These are phyloP conservation scores for Scaptomyza tumidula DNA, from an alignment of 2,888 invertebrate species.

Conservation along the genomic window DNA sequence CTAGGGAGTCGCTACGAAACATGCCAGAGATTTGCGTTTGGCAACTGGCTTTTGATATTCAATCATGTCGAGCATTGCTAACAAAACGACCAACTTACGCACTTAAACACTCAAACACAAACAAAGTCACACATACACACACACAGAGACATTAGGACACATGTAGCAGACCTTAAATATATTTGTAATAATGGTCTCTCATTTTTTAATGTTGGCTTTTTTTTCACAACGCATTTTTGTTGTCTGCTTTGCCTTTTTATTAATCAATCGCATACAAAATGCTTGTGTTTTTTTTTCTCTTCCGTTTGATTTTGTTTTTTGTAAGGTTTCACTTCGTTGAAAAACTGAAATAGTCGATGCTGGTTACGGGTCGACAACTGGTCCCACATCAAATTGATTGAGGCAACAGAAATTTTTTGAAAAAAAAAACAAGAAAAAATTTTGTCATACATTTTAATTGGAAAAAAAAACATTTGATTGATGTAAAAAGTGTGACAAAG, in stretches of 20 bases:
- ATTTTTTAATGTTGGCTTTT: conserved; percentile 67
- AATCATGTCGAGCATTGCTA: conserved; percentile 65
- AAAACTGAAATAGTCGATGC: conserved; percentile 34
- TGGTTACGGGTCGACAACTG: conserved; percentile 22
- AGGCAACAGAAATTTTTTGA: conserved; percentile 17
- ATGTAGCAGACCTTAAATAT: conserved; percentile 66
- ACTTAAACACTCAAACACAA: conserved; percentile 11
- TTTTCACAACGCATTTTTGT: conserved; percentile 32
- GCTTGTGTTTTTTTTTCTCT: conserved; percentile 18
- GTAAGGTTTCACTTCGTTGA: conserved; percentile 42
- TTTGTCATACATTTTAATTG: conserved; percentile 27
- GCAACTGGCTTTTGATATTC: conserved; percentile 76
- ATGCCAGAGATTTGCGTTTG: conserved; percentile 75
- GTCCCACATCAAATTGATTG: conserved; percentile 56
- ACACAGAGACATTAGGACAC: conserved; percentile 31
- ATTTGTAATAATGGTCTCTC: conserved; percentile 66
- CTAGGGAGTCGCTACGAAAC: conserved; percentile 48
- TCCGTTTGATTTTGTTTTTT: conserved; percentile 12
- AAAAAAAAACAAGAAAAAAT: conserved; percentile 23
- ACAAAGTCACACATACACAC: conserved; percentile 14
- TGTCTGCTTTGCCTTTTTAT: conserved; percentile 31
- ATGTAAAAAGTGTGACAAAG: conserved; percentile 10
- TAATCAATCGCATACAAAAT: conserved; percentile 58
- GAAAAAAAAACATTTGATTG: conserved; percentile 18
- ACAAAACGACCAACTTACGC: conserved; percentile 40